phyloP scores from a whole-genome alignment of 2,113 vertebrate genomes.

The Campylomormyrus tamandua region DNA sequence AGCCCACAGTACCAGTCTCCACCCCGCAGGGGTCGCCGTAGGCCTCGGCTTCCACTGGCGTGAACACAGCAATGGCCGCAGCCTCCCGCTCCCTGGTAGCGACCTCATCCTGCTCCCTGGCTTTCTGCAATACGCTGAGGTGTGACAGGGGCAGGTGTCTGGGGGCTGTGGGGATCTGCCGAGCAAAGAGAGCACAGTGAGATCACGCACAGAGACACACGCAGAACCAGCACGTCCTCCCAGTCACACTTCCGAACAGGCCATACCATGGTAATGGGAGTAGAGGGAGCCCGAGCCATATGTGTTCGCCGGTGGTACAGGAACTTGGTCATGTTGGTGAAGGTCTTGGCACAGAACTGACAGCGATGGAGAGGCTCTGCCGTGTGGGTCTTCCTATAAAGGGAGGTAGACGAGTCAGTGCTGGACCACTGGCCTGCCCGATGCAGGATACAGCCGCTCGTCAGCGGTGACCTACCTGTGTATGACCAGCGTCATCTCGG shows the following conservation, averaged over 20 bases:
- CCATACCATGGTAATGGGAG: slow-evolving; percentile 36
- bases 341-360: slow-evolving; percentile 76
- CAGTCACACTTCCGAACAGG: slow-evolving; percentile 37
- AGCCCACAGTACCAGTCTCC: slow-evolving; percentile 23
- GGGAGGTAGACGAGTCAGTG: background rate
- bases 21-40: background rate
- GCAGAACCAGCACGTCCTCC: slow-evolving; percentile 11
- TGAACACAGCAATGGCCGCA: slow-evolving; percentile 22
- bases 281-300: slow-evolving; percentile 44
- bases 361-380: slow-evolving; percentile 80
- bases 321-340: slow-evolving; percentile 91
- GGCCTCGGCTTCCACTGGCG: slow-evolving; percentile 42
- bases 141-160: slow-evolving; percentile 44
- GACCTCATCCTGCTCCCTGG: slow-evolving; percentile 41
- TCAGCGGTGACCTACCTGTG: slow-evolving; percentile 56
- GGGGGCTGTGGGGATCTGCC: slow-evolving; percentile 50
- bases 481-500: slow-evolving; percentile 78
- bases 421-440: background rate
- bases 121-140: slow-evolving; percentile 47
- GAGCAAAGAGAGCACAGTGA: slow-evolving; percentile 43
- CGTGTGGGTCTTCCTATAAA: slow-evolving; percentile 70
- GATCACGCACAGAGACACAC: slow-evolving; percentile 20
- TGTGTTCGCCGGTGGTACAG: slow-evolving; percentile 84
- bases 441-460: background rate
- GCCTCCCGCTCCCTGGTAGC: slow-evolving; percentile 25